Conservation (phyloP, 1,140 invertebrate species). For the Drosophila tsacasi region DNA sequence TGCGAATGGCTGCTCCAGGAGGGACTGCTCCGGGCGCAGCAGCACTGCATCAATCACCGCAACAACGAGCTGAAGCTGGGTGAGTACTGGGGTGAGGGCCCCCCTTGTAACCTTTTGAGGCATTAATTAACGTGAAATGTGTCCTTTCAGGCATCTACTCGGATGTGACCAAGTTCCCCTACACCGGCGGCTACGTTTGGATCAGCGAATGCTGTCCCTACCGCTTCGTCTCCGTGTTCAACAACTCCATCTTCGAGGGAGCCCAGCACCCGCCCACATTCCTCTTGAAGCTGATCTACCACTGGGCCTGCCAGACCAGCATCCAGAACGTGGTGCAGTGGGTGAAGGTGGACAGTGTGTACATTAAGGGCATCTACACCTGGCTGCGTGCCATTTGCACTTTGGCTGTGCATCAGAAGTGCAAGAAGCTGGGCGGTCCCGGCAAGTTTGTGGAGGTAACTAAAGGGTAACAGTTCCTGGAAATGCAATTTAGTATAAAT, state of each 20-base stretch:
- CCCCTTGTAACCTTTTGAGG: background rate
- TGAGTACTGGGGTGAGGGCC: slow-evolving; percentile 46
- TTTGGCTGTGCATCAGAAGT: slow-evolving; percentile 91
- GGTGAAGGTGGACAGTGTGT: slow-evolving; percentile 93
- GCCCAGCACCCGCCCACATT: slow-evolving; percentile 92
- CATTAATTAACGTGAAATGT: background rate
- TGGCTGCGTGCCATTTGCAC: slow-evolving; percentile 92
- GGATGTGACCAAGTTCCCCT: slow-evolving; percentile 92
- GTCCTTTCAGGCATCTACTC: slow-evolving; percentile 90
- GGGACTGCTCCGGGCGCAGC: slow-evolving; percentile 91
- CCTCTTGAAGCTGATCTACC: slow-evolving; percentile 93
- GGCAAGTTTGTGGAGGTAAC: slow-evolving; percentile 88
- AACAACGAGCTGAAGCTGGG: slow-evolving; percentile 90
- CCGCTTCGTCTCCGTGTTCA: slow-evolving; percentile 93
- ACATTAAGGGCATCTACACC: slow-evolving; percentile 92
- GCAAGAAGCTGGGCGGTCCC: slow-evolving; percentile 89
- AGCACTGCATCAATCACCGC: slow-evolving; percentile 89
- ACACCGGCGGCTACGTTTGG: slow-evolving; percentile 95
- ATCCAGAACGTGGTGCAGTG: slow-evolving; percentile 94
- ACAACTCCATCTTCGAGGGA: slow-evolving; percentile 94
- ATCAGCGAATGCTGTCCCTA: slow-evolving; percentile 93
- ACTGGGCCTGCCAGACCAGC: slow-evolving; percentile 95
- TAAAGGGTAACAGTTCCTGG: too few relatives aligned
- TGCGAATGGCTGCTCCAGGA: slow-evolving; percentile 95
- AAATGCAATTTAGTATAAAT: background rate